phyloP scores from a whole-genome alignment of 1,140 invertebrate species.

The Laupala kohalensis region DNA sequence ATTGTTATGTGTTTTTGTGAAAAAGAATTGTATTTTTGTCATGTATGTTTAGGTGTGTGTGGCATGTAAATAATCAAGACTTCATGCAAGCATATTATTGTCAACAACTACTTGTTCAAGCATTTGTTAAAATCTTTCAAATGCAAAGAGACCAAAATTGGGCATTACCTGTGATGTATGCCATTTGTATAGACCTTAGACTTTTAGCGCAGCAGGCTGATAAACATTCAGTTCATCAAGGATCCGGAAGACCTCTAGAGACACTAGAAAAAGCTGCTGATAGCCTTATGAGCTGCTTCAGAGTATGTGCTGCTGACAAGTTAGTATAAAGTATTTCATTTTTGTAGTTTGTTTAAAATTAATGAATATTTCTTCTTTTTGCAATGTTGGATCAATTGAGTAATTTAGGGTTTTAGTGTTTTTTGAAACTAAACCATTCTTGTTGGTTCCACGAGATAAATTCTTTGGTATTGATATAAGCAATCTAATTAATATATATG shows the following conservation, averaged over 20 bases:
- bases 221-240: slow-evolving; percentile 32
- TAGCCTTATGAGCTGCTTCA: slow-evolving; percentile 82
- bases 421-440: too few relatives aligned
- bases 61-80: slow-evolving; percentile 48
- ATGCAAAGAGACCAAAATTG: slow-evolving; percentile 91
- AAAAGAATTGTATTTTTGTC: not conserved
- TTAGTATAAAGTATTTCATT: slow-evolving; percentile 23
- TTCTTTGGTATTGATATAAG: too few relatives aligned
- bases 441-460: too few relatives aligned
- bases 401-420: too few relatives aligned
- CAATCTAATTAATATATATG: too few relatives aligned
- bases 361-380: too few relatives aligned
- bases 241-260: slow-evolving; percentile 50
- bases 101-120: slow-evolving; percentile 64
- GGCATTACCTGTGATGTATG: slow-evolving; percentile 82
- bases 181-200: slow-evolving; percentile 75
- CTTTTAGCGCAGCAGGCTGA: slow-evolving; percentile 71
- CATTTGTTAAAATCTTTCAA: slow-evolving; percentile 73
- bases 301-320: slow-evolving; percentile 92
- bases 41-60: slow-evolving; percentile 40
- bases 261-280: slow-evolving; percentile 89
- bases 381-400: too few relatives aligned
- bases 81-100: slow-evolving; percentile 62
- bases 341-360: too few relatives aligned
- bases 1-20: not conserved